Evolutionary conservation across 1,140 invertebrate genomes (phyloP), one percentile per base, ranked within the genome.

Genomic region (Ctenoplectra terminalis): DNA sequence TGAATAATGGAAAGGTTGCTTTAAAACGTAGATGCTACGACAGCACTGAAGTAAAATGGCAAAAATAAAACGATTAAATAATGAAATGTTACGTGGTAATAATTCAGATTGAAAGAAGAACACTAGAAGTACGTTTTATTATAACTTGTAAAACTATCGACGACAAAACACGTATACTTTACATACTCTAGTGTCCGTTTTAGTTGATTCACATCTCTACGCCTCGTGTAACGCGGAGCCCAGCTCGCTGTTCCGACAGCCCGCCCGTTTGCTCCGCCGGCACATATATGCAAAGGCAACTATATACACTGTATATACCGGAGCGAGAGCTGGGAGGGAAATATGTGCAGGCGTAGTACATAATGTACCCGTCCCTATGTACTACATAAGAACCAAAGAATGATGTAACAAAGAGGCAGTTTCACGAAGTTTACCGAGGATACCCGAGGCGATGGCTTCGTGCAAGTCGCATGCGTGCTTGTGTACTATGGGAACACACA

Each of bases 321-420:
- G 71, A 60, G 71, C 60, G 82, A 67, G 78, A 82, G 77, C 61
- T 37, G 77, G 81, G 82, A 82, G 85, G 84, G 82, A 88, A 82
- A 84, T 88, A 85, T 88, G 78, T 81, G 80, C 88, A 77, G 50
- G 70, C 72, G 43, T 13, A 67, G 86, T 91, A 91, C 66, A 90
- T 91, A 89, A 91, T 90, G 70, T 91, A 89, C 81, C 82, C 74
- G 82, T 64, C 64, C 52, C 75, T 90, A 87, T 90, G 50, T 87
- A 89, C 78, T 91, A 90, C 84, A 91, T 92, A 90, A 85, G 85
- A 71, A 71, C 70, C 81, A 87, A 89, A 83, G 87, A 88, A 87
- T 94, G 92, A 94, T 93, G 92, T 93, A 93, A 94, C 91, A 91
- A 92, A 92, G n/a, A n/a, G 89, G 87, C 84, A 85, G 80, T 81